phyloP scores from a whole-genome alignment of 2,113 vertebrate species.

The Pholis gunnellus region DNA sequence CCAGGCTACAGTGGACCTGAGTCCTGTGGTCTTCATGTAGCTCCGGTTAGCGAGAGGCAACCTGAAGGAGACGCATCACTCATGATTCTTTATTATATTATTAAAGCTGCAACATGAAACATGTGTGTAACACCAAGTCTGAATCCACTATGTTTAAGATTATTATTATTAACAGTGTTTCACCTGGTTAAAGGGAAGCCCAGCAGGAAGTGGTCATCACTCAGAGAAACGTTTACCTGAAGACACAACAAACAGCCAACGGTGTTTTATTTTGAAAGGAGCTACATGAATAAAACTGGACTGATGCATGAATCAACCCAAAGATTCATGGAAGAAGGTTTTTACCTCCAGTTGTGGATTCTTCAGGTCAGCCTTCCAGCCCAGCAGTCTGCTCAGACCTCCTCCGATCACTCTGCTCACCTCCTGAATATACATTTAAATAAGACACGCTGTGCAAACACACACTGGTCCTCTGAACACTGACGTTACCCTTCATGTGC shows the following conservation, averaged over 20 bases:
- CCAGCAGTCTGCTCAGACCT: constrained; percentile 84
- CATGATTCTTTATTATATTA: background rate
- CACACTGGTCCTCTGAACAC: background rate
- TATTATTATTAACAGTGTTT: background rate
- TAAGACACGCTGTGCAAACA: background rate
- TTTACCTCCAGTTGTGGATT: constrained; percentile 89
- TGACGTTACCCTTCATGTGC: background rate
- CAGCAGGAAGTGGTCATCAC: constrained; percentile 87
- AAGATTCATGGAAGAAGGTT: background rate
- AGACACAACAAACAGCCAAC: constrained; percentile 17
- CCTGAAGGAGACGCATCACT: constrained; percentile 71
- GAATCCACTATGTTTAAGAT: background rate
- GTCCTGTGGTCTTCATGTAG: constrained; percentile 89
- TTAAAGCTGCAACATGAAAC: background rate
- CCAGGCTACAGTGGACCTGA: constrained; percentile 93
- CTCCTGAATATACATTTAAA: constrained; percentile 83
- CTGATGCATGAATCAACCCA: background rate
- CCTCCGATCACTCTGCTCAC: constrained; percentile 86
- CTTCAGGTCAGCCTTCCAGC: constrained; percentile 89
- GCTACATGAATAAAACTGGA: too few species aligned
- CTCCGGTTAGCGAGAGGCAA: constrained; percentile 88
- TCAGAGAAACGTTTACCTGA: constrained; percentile 91
- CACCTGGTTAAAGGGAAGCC: constrained; percentile 93
- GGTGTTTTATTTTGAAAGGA: background rate
- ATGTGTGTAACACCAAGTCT: background rate